Conservation (phyloP, 2,888 invertebrate species). For the Tetragonula carbonaria region DNA sequence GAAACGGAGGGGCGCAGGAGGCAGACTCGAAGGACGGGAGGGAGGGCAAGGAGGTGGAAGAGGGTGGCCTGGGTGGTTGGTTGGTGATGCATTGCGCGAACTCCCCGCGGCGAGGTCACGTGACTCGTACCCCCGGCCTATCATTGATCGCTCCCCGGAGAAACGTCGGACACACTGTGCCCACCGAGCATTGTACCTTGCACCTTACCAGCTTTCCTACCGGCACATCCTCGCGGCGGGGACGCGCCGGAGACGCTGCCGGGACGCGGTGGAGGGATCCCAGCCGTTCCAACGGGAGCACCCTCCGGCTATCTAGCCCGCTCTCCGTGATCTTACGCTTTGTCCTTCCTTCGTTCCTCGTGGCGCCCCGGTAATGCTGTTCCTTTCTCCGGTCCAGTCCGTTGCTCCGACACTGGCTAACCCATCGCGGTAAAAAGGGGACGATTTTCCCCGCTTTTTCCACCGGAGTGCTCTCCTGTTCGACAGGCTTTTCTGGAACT, state of each 20-base stretch:
- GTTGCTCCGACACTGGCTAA: conserved; percentile 31
- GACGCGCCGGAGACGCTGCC: conserved; percentile 21
- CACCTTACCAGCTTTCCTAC: conserved; percentile 70
- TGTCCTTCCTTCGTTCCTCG: conserved; percentile 25
- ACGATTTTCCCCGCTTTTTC: conserved; percentile 15
- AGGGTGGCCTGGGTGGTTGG: conserved; percentile 77
- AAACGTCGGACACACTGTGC: conserved; percentile 80
- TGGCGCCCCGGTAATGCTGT: not conserved
- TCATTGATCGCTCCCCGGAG: conserved; percentile 83
- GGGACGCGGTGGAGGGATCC: conserved; percentile 23
- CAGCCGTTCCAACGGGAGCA: conserved; percentile 37
- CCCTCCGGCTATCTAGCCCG: conserved; percentile 36
- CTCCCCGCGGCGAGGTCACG: conserved; percentile 82
- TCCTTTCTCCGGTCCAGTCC: conserved; percentile 14
- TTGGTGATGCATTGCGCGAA: conserved; percentile 83
- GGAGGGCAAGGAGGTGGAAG: conserved; percentile 40
- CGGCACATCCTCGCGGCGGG: conserved; percentile 54
- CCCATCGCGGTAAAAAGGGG: conserved; percentile 20
- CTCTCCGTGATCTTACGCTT: conserved; percentile 51
- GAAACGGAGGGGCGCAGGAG: conserved; percentile 60
- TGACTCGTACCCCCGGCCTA: conserved; percentile 81
- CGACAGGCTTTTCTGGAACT: conserved; percentile 21
- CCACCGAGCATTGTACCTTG: conserved; percentile 74
- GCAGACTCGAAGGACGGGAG: conserved; percentile 33
- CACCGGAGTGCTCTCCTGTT: conserved; percentile 10